Percentiles rank a stretch among this genome's conserved stretches.
These are phyloP conservation scores for Philopedon plagiatum DNA, from an alignment of 2,888 invertebrate species.

Conservation along the genomic window DNA sequence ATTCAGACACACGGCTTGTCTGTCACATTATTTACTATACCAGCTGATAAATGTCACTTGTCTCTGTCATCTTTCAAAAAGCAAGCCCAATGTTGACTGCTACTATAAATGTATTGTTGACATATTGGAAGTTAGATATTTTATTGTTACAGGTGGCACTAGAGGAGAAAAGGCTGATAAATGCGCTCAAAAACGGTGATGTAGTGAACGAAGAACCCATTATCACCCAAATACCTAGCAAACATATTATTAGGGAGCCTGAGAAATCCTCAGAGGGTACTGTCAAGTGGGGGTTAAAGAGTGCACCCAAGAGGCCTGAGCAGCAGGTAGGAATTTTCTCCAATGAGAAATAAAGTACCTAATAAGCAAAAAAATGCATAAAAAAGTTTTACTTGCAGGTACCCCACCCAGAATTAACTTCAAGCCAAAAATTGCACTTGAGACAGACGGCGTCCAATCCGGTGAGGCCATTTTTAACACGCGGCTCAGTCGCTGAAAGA, in stretches of 20 bases:
- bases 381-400: constrained; percentile 65
- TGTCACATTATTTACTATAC: too few species aligned
- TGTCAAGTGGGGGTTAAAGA: constrained; percentile 66
- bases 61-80: too few species aligned
- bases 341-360: too few species aligned
- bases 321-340: constrained; percentile 60
- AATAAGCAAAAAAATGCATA: background rate
- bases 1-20: too few species aligned
- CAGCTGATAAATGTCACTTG: too few species aligned
- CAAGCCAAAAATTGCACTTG: constrained; percentile 74
- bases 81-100: too few species aligned
- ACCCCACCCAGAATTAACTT: constrained; percentile 78
- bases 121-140: background rate
- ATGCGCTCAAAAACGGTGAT: constrained; percentile 83
- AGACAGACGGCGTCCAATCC: constrained; percentile 73
- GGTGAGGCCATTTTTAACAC: constrained; percentile 86
- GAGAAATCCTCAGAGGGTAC: constrained; percentile 54
- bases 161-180: constrained; percentile 84
- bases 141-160: constrained; percentile 76
- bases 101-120: too few species aligned
- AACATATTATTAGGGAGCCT: constrained; percentile 53
- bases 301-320: constrained; percentile 68
- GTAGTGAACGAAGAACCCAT: constrained; percentile 70
- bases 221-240: constrained; percentile 49
- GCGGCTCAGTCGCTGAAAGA: constrained; percentile 92